These are phyloP conservation scores for Pelvicachromis taeniatus DNA, from an alignment of 2,113 vertebrate genomes.

Conservation along the genomic window DNA sequence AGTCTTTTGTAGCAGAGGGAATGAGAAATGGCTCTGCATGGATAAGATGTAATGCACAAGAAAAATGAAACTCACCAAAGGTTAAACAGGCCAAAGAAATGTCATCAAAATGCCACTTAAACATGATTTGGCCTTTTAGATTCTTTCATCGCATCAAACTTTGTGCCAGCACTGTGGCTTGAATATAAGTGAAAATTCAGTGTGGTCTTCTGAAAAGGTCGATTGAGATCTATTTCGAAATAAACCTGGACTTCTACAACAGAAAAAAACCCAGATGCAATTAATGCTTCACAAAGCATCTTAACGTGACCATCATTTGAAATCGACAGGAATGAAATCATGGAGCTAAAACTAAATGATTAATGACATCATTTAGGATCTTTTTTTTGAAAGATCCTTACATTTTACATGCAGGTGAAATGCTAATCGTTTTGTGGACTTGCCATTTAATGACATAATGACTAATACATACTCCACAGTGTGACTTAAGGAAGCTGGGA, in stretches of 20 bases:
- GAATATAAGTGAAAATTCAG: conserved; percentile 41
- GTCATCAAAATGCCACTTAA: conserved; percentile 76
- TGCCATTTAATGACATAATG: background rate
- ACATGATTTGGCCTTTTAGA: conserved; percentile 70
- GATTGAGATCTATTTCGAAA: conserved; percentile 45
- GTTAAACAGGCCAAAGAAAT: conserved; percentile 74
- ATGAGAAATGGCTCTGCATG: conserved; percentile 46
- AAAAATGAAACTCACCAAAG: conserved; percentile 65
- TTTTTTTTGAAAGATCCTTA: background rate
- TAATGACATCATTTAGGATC: too few species aligned
- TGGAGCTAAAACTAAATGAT: background rate
- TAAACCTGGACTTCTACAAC: conserved; percentile 19
- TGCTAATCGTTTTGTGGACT: background rate
- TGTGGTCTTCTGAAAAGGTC: conserved; percentile 43
- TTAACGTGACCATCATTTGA: background rate
- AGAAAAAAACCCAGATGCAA: background rate
- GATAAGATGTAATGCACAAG: conserved; percentile 57
- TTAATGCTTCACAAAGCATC: background rate
- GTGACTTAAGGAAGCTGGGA: background rate
- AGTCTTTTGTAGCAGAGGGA: background rate
- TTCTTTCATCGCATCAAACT: conserved; percentile 60
- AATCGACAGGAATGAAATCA: background rate
- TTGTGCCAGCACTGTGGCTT: conserved; percentile 37
- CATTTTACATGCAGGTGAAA: background rate
- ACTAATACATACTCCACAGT: background rate